Evolutionary conservation across 2,113 vertebrate species (phyloP), one percentile per base, ranked within the genome.

Genomic region (Syngnathus scovelli): DNA sequence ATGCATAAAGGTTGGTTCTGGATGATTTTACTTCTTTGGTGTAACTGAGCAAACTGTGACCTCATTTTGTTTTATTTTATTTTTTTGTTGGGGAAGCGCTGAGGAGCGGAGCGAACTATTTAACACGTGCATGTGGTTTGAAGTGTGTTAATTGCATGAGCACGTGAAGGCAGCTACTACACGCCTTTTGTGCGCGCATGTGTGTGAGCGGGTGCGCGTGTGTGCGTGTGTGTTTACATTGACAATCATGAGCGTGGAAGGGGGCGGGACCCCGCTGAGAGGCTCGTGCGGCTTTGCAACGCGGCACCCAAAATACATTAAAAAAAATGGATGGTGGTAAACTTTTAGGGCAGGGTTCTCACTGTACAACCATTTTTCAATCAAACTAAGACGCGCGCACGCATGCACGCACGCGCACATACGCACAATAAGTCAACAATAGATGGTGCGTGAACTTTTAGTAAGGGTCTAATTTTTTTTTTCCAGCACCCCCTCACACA

Each of bases 1-100:
- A 95, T 98, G 94, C 96, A 98, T 94, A 98, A 98, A 96, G 96
- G 96, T 98, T 87, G 90, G 93, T 90, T 44, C 37, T 41, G 38
- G 38, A 7, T 12, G 38, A 11, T 61, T 43, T 67, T 59, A 67
- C n/a, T 68, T 63, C 66, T 39, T 66, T 38, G 27, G 27, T 33
- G 11, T 44, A 62, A 62, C n/a, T 62, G 39, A 61, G 38, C 19
- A 61, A 43, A 61, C 59, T 41, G 27, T 37, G 63, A 51, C 49
- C 64, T 66, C 21, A 33, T 66, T 37, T 66, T 43, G 27, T n/a
- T n/a, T 11, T 44, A n/a, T 27, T 44, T 62, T 43, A 21, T 39
- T 61, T 23, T 5, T 51, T 51, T n/a, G 6, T 27, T 44, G 13
- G 27, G 54, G 10, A 0, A 27, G 4, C 11, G 8, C 11, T 19